A percentile compares a stretch with the other conserved stretches of the same genome.
Evolutionary conservation across 2,888 invertebrate species (phyloP).

Genomic region (Drosophila lutescens): DNA sequence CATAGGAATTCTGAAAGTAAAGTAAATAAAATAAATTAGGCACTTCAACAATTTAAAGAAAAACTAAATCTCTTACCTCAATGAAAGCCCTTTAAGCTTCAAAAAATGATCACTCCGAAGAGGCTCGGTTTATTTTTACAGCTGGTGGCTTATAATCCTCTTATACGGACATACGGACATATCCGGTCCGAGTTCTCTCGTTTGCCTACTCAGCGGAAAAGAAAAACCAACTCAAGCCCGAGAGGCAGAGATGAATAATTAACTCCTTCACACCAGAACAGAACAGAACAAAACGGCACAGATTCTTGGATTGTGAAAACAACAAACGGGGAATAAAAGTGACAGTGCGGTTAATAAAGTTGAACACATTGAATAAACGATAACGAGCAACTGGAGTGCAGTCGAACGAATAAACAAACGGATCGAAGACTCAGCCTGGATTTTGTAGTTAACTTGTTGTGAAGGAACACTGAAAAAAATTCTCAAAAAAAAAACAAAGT

Average conservation of each 20-base stretch:
- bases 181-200: background rate
- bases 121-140: background rate
- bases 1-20: background rate
- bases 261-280: slow-evolving; percentile 1
- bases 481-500: no score
- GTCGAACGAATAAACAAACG: slow-evolving; percentile 25
- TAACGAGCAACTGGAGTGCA: slow-evolving; percentile 23
- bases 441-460: slow-evolving; percentile 1
- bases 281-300: background rate
- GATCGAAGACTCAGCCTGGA: background rate
- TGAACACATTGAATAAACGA: slow-evolving; percentile 24
- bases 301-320: slow-evolving; percentile 21
- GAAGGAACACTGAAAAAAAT: slow-evolving; percentile 6
- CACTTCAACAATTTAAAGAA: no score
- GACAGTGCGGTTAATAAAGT: slow-evolving; percentile 22
- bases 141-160: background rate
- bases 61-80: slow-evolving; percentile 5
- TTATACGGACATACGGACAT: no score
- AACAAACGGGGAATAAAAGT: slow-evolving; percentile 17
- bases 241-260: background rate
- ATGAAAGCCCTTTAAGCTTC: background rate
- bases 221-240: background rate
- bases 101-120: background rate
- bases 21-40: background rate
- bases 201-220: slow-evolving; percentile 22